phyloP scores from a whole-genome alignment of 64 coral and sea anemone genomes.

The Acropora tenuis region DNA sequence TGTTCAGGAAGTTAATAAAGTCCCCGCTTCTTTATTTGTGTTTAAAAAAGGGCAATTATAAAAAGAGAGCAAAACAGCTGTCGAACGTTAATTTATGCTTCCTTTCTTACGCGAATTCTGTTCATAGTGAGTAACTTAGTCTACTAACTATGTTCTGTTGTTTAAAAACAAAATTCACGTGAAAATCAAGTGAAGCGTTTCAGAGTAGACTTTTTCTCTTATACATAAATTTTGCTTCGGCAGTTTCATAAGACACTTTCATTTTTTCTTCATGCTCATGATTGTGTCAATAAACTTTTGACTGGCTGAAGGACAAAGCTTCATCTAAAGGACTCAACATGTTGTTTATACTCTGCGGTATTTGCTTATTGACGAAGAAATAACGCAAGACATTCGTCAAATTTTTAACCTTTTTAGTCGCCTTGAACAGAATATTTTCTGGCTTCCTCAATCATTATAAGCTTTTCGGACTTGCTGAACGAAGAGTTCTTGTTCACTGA shows the following conservation, averaged over 20 bases:
- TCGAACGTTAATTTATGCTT: neutral
- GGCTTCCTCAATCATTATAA: too few relatives aligned
- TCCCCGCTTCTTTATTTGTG: neutral
- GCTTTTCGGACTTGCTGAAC: too few relatives aligned
- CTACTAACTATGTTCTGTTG: neutral
- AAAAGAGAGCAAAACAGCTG: neutral
- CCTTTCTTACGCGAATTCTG: neutral
- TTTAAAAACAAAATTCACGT: neutral
- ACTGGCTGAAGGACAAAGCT: neutral
- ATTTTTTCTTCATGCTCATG: neutral
- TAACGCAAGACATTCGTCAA: too few relatives aligned
- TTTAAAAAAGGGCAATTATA: slow-evolving; percentile 10
- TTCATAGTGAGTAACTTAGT: too few relatives aligned
- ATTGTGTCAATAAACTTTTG: neutral
- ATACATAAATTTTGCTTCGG: too few relatives aligned
- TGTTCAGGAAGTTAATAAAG: neutral
- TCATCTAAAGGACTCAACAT: neutral
- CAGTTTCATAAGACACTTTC: too few relatives aligned
- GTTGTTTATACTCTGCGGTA: neutral
- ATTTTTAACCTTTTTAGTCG: too few relatives aligned
- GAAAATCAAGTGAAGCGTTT: too few relatives aligned
- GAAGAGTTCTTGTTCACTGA: too few relatives aligned
- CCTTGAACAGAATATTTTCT: too few relatives aligned
- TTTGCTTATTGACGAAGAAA: too few relatives aligned
- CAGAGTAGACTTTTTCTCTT: too few relatives aligned